These are phyloP conservation scores for Caenorhabditis sp. DNA, from an alignment of 2,888 invertebrate genomes.

Conservation along the genomic window DNA sequence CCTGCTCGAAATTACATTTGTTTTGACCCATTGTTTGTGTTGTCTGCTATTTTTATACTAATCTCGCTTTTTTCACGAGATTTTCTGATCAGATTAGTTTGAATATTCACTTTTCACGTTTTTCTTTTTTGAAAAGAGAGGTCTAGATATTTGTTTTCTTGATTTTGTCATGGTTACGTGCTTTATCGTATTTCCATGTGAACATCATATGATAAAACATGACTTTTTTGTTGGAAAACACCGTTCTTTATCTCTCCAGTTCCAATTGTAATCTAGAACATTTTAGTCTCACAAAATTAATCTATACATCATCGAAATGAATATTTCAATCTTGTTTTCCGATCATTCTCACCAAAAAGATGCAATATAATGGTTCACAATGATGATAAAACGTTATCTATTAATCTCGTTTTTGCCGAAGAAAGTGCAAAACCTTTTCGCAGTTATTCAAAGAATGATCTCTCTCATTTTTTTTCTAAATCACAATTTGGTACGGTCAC, in stretches of 20 bases:
- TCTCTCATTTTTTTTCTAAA: not conserved
- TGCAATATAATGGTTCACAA: not conserved
- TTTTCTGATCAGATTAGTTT: too few species aligned
- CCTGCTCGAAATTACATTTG: constrained; percentile 16
- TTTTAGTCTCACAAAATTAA: not conserved
- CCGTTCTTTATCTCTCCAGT: not conserved
- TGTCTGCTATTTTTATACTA: not conserved
- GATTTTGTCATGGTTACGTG: too few species aligned
- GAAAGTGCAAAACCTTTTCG: not conserved
- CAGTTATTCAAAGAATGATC: not conserved
- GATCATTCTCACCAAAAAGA: not conserved
- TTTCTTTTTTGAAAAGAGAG: too few species aligned
- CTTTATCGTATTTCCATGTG: not conserved
- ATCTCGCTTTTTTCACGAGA: too few species aligned
- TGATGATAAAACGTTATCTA: not conserved
- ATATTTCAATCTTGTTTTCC: too few species aligned
- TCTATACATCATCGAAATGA: too few species aligned
- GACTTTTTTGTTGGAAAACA: not conserved
- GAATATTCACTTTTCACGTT: too few species aligned
- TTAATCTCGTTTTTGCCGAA: not conserved
- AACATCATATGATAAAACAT: not conserved
- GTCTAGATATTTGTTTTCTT: too few species aligned
- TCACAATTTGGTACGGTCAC: not conserved
- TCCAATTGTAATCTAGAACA: not conserved
- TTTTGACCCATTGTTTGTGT: not conserved